phyloP scores from a whole-genome alignment of 2,113 vertebrate species.

The Balaenoptera acutorostrata region DNA sequence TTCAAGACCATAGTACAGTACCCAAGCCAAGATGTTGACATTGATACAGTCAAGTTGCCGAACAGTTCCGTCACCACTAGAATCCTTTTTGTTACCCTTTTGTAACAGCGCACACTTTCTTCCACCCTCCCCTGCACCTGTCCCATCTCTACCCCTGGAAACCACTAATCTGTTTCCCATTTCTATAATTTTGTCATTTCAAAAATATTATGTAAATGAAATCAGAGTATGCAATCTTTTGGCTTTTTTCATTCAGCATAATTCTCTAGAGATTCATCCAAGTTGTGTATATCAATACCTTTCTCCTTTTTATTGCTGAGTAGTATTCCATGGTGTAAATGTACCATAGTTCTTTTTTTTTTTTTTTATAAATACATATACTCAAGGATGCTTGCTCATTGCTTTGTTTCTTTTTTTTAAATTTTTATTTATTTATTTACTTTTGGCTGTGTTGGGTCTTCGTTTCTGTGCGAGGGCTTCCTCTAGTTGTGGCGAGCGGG shows the following conservation, averaged over 20 bases:
- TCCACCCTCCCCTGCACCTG: not conserved
- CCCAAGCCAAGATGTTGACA: not conserved
- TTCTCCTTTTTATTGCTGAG: not conserved
- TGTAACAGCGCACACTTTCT: not conserved
- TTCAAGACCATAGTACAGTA: not conserved
- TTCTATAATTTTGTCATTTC: not conserved
- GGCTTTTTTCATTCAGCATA: not conserved
- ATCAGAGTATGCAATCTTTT: not conserved
- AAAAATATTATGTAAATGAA: not conserved
- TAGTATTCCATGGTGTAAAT: not conserved
- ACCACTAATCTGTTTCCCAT: not conserved
- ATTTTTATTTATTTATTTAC: too few species aligned
- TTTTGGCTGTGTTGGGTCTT: too few species aligned
- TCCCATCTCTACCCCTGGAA: not conserved
- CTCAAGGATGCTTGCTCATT: too few species aligned
- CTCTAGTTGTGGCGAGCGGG: too few species aligned
- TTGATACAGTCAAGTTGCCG: not conserved
- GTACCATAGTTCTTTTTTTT: not conserved
- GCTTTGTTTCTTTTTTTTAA: too few species aligned
- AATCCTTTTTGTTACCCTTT: not conserved
- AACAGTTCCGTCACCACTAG: not conserved
- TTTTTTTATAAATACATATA: too few species aligned
- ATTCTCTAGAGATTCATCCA: not conserved
- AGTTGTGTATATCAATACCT: not conserved
- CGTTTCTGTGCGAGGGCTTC: too few species aligned